Evolutionary conservation across 2,888 invertebrate species (phyloP).

Genomic region (Latrodectus hesperus): DNA sequence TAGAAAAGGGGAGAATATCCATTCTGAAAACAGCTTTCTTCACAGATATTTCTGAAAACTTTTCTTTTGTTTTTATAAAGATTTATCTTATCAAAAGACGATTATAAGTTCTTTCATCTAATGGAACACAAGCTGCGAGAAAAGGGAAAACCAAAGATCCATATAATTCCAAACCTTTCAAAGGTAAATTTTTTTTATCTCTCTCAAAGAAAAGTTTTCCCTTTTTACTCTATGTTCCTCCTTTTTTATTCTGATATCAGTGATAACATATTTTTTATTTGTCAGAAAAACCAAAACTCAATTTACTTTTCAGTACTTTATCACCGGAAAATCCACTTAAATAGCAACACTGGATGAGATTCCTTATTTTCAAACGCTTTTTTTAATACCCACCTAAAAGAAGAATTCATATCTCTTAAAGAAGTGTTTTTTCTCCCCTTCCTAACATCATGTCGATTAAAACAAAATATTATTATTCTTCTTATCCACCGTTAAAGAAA

Average conservation of each 20-base stretch:
- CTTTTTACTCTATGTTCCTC: not conserved
- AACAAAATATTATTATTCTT: conserved; percentile 30
- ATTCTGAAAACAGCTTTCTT: too few relatives aligned
- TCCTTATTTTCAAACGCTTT: not conserved
- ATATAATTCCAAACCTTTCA: conserved; percentile 27
- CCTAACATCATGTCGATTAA: conserved; percentile 32
- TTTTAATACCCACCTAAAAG: not conserved
- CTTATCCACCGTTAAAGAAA: conserved; percentile 8
- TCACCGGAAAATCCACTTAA: conserved; percentile 58
- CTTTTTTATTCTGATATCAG: conserved; percentile 40
- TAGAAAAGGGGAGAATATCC: too few relatives aligned
- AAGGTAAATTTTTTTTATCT: not conserved
- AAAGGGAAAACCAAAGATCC: conserved; percentile 7
- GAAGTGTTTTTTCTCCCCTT: not conserved
- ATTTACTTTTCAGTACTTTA: conserved; percentile 62
- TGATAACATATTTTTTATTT: conserved; percentile 45
- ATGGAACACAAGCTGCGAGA: conserved; percentile 7
- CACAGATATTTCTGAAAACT: not conserved
- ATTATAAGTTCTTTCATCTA: conserved; percentile 27
- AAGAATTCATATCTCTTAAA: not conserved
- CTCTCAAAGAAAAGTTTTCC: conserved; percentile 2
- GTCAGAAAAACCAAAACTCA: conserved; percentile 50
- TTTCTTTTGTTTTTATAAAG: conserved; percentile 21
- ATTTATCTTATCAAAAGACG: conserved; percentile 23
- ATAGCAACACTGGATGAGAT: conserved; percentile 1